Base-by-base conservation (phyloP, 2,888 invertebrate genomes). In the Plutella xylostella region DNA sequence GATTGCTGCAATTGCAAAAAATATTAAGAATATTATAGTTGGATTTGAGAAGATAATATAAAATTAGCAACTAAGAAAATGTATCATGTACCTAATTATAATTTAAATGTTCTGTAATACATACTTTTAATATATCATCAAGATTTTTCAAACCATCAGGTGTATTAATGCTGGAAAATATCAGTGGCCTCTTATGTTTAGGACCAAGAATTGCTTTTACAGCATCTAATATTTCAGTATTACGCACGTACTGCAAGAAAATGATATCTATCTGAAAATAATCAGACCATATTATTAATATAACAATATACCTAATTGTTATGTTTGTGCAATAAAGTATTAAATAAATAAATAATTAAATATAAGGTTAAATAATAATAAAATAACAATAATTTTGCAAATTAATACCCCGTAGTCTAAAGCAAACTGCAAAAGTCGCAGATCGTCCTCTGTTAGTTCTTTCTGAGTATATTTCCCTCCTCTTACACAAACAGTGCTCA, bases 141-240 rank as follows among this genome's bases (percentile, higher is more conserved):
- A 71, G 51, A 45, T 72, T 66, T 41, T 65, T 59, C 19, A 74
- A 48, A 0, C 71, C 69, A 49, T 71, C 61, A 52, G 69, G 62
- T 34, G 68, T 68, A 46, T 68, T 66, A 28, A 74, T 68, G 0
- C 61, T 54, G 44, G 62, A 56, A 6, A 70, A 46, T 25, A 73
- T 51, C n/a, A 67, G 48, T 0, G 71, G 71, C 12, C n/a, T n/a
- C n/a, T 47, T 42, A 2, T 46, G 43, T 9, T 48, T 51, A 14
- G 52, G 52, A n/a, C 48, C 45, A 35, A 68, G 64, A 11, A 37
- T n/a, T 19, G 11, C 20, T 5, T 20, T 17, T 18, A 19, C 6
- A 6, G 19, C 20, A 11, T 9, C 11, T 19, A 37, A 18, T 5
- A 20, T 37, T 20, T 12, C 19, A 3, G 19, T 9, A 18, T 37